Evolutionary conservation across 2,797 vertebrate genomes (phyloP), one percentile per base, ranked within the genome.

Genomic region (Eurystomus glaucurus): DNA sequence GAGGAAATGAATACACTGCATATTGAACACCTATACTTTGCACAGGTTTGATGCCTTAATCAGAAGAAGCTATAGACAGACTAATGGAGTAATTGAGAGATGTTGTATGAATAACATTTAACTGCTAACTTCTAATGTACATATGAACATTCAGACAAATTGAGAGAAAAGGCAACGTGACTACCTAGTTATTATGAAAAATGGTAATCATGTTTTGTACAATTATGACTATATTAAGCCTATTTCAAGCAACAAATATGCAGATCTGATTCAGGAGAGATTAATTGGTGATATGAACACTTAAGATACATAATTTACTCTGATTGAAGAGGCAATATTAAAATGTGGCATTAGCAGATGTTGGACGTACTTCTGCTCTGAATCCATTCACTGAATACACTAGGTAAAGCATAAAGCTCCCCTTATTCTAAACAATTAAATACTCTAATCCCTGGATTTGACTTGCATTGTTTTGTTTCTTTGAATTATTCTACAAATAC

Each of bases 231-330:
- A 79, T 96, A 95, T 94, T 95, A 96, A 96, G 62, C 50, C 69
- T 78, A 55, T 95, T 96, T 95, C 33, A 92, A 82, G 85, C 87
- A 95, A 94, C 79, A 95, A 93, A 91, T 95, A 95, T 76, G 85
- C 94, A 96, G 85, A 94, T 97, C 70, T 90, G 90, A 95, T 94
- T 97, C 90, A 89, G 57, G 78, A 87, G 88, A 94, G 89, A 92
- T 97, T 98, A 98, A 96, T 93, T 93, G 85, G 61, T 85, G 89
- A 95, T 76, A 60, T 65, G 85, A 97, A 95, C 77, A 78, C 87
- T 97, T 93, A 96, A 96, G 85, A 58, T 93, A 87, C 58, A 88
- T 77, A 83, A 96, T 96, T 97, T 97, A 88, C 90, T 88, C 79
- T 91, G 90, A 95, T 86, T 77, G 86, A 96, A 97, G 90, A 96